Evolutionary conservation across 2,113 vertebrate genomes (phyloP), one percentile per base, ranked within the genome.

Genomic region (Opisthocomus hoazin): DNA sequence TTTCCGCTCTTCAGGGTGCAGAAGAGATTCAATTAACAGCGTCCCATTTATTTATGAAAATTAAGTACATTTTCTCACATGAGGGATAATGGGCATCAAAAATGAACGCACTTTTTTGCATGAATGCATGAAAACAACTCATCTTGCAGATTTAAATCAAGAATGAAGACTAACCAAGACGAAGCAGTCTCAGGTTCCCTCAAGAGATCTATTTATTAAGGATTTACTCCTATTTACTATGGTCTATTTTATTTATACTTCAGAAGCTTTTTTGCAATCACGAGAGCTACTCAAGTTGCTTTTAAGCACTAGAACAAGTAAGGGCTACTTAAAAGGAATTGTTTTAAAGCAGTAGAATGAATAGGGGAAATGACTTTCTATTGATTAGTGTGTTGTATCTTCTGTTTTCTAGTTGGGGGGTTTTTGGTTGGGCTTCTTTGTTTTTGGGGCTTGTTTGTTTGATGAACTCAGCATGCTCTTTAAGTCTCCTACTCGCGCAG

Each of bases 1-100:
- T 99, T 97, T 99, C 99, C 3, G 99, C 99, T 91, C 99, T 99
- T 92, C 11, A 16, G 51, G 12, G 27, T 39, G 46, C 20, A 73
- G 30, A 82, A 90, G 57, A 58, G n/a, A 89, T 58, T 84, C 36
- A 73, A 2, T 93, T 53, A 94, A 61, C 12, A 66, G 16, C 17
- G 24, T 46, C 12, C 10, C 14, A 1, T 63, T 86, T 63, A 70
- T 39, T 78, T 81, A 70, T 27, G 79, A 2, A 76, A 60, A 53
- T 61, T 21, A 84, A 86, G 14, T 27, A 58, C 12, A 60, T 86
- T 81, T 78, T 78, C 32, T 93, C 26, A 26, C 1, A 5, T 24
- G 7, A 64, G 6, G 9, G 39, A 51, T 24, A 85, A 75, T 3
- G 4, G 19, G 39, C 5, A n/a, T 61, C 18, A 79, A 58, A 87